phyloP scores from a whole-genome alignment of 2,888 invertebrate species.

The Congeria kusceri region DNA sequence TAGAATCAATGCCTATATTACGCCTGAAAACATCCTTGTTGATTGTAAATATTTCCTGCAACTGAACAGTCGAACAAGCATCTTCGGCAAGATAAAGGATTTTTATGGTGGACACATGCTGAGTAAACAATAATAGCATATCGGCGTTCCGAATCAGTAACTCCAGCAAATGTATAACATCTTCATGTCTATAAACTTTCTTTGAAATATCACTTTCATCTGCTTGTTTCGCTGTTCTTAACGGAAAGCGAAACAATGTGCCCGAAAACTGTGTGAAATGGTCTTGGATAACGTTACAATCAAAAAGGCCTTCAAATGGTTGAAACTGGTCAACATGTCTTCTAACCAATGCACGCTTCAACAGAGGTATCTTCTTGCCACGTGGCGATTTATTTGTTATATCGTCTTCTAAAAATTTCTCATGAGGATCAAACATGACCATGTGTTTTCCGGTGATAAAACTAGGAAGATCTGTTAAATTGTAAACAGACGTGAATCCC shows the following conservation, averaged over 20 bases:
- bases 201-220: constrained; percentile 75
- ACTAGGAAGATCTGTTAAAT: constrained; percentile 82
- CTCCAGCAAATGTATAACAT: constrained; percentile 73
- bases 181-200: constrained; percentile 67
- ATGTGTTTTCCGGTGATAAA: constrained; percentile 75
- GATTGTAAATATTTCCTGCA: constrained; percentile 7
- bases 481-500: constrained; percentile 83
- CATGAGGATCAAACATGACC: constrained; percentile 83
- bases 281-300: constrained; percentile 51
- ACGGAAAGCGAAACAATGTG: constrained; percentile 82
- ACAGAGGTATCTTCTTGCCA: neutral
- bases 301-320: constrained; percentile 76
- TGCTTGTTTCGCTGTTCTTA: constrained; percentile 78
- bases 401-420: constrained; percentile 64
- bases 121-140: constrained; percentile 81
- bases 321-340: constrained; percentile 73
- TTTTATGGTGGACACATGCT: constrained; percentile 77
- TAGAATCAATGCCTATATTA: neutral
- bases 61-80: neutral
- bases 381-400: too few relatives aligned
- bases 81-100: constrained; percentile 71
- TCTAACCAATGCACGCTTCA: constrained; percentile 34
- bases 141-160: constrained; percentile 76
- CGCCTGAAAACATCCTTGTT: constrained; percentile 10
- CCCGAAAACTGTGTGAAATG: constrained; percentile 62